These are phyloP conservation scores for Sigmodon hispidus DNA, from an alignment of 2,113 vertebrate species.

Conservation along the genomic window DNA sequence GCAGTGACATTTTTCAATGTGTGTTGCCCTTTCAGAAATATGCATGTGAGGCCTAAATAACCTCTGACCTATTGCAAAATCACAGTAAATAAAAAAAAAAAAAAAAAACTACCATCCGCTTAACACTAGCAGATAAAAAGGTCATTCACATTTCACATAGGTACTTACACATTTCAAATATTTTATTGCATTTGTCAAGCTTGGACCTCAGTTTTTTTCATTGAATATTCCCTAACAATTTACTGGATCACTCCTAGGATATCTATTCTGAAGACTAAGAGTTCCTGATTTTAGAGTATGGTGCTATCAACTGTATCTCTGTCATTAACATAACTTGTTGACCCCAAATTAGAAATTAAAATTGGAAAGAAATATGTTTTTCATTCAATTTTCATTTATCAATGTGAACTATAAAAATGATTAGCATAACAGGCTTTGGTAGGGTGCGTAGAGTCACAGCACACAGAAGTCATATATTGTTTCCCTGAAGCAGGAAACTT, in stretches of 20 bases:
- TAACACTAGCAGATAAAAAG: neutral
- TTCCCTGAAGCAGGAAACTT: neutral
- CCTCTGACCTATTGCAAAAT: slow-evolving; percentile 74
- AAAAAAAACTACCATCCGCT: neutral
- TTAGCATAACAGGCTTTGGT: neutral
- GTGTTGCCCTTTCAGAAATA: slow-evolving; percentile 75
- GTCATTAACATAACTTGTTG: slow-evolving; percentile 38
- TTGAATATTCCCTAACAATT: neutral
- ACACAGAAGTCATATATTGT: neutral
- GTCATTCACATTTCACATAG: slow-evolving; percentile 50
- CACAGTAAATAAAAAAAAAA: neutral
- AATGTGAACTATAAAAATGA: neutral
- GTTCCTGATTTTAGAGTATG: slow-evolving; percentile 1
- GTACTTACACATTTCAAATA: slow-evolving; percentile 33
- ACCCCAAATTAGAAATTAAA: slow-evolving; percentile 30
- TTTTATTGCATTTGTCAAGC: neutral
- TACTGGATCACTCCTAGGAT: neutral
- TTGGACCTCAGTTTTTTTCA: neutral
- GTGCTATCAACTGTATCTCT: neutral
- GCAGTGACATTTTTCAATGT: slow-evolving; percentile 80
- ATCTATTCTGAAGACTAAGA: neutral
- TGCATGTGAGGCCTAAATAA: slow-evolving; percentile 71
- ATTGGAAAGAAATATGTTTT: slow-evolving; percentile 14
- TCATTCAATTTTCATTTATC: neutral
- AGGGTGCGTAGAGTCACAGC: neutral